Conservation (phyloP, 2,888 invertebrate genomes). For the Diadegma fenestrale region DNA sequence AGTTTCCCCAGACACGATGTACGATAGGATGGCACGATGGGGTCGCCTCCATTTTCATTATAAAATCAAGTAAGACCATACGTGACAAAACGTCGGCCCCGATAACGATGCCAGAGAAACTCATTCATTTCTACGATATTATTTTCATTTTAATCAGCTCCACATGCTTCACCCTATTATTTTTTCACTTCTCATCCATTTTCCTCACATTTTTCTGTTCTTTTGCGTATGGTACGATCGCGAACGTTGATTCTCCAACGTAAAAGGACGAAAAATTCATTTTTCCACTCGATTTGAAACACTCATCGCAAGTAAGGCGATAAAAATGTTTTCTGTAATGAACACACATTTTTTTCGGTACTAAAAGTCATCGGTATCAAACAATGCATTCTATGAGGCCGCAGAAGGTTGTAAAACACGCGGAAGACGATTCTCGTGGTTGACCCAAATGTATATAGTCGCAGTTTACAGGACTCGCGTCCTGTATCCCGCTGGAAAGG, state of each 20-base stretch:
- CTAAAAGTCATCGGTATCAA: constrained; percentile 25
- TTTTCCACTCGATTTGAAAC: background rate
- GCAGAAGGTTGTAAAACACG: constrained; percentile 31
- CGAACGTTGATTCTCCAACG: background rate
- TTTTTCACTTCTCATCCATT: constrained; percentile 11
- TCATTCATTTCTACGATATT: constrained; percentile 52
- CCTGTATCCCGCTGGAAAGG: constrained; percentile 29
- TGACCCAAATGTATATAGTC: background rate
- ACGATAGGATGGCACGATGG: constrained; percentile 55
- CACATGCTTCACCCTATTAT: constrained; percentile 19
- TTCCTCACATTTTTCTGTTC: background rate
- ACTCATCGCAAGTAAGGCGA: background rate
- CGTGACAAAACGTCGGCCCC: constrained; percentile 78
- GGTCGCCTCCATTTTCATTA: constrained; percentile 77
- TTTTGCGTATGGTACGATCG: too few species aligned
- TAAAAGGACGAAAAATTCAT: background rate
- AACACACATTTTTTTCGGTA: background rate
- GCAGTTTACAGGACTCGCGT: constrained; percentile 1
- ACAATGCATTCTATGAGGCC: constrained; percentile 37
- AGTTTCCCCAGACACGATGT: constrained; percentile 21
- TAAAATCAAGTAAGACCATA: constrained; percentile 80
- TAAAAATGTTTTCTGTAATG: background rate
- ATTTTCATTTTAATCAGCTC: constrained; percentile 75
- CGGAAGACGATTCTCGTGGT: constrained; percentile 42
- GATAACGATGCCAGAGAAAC: constrained; percentile 79